Percentiles rank a stretch among this genome's conserved stretches.
Evolutionary conservation across 37 sponge, comb jelly and placozoan genomes (phyloP).

Genomic region (Beroe ovata): DNA sequence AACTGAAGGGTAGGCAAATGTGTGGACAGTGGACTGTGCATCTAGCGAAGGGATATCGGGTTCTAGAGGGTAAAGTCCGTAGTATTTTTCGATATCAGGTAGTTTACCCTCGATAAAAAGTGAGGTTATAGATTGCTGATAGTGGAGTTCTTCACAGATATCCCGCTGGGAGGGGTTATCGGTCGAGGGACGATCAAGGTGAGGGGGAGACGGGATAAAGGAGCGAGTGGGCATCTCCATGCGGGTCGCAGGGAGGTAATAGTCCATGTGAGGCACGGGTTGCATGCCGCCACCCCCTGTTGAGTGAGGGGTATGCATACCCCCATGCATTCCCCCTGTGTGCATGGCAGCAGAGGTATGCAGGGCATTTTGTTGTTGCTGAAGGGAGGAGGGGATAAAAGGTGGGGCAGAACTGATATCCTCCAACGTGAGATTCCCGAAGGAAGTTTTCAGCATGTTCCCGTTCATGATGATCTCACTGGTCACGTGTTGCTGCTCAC

Average conservation of each 20-base stretch:
- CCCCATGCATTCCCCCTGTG: background rate
- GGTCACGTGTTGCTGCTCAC: conserved; percentile 24
- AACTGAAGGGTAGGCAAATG: conserved; percentile 60
- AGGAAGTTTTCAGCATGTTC: conserved; percentile 55
- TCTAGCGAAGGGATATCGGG: conserved; percentile 5
- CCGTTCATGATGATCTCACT: conserved; percentile 14
- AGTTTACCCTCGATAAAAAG: conserved; percentile 59
- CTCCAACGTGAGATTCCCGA: conserved; percentile 45
- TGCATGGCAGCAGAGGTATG: background rate
- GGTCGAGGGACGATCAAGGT: background rate
- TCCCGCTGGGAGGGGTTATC: conserved; percentile 15
- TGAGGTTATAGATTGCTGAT: conserved; percentile 10
- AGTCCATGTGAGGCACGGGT: conserved; percentile 9
- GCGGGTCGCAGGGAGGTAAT: conserved; percentile 56
- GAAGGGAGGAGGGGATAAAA: conserved; percentile 17
- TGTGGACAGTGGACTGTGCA: background rate
- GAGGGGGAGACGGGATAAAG: conserved; percentile 30
- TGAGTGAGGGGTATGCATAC: background rate
- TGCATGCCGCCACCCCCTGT: background rate
- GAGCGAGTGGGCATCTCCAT: conserved; percentile 54
- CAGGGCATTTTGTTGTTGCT: background rate
- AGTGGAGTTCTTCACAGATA: background rate
- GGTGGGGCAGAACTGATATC: conserved; percentile 21
- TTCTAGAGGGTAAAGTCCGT: conserved; percentile 78
- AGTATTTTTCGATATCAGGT: conserved; percentile 78